Conservation (phyloP, 2,797 vertebrate genomes). For the Coendou prehensilis region DNA sequence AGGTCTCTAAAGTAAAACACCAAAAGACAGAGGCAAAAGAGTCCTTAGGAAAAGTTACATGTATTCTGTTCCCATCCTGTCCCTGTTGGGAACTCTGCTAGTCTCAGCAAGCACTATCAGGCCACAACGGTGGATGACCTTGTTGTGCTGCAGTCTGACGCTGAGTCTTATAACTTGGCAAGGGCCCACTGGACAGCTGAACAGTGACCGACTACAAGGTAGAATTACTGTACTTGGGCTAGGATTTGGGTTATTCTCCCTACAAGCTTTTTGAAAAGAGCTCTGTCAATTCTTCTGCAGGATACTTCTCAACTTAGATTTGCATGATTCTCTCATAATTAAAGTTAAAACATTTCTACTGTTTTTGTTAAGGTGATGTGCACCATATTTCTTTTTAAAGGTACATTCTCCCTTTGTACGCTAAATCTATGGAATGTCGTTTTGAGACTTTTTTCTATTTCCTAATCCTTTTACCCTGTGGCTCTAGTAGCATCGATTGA, state of each 20-base stretch:
- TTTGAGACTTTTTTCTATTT: constrained; percentile 31
- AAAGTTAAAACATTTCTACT: neutral
- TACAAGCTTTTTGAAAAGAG: neutral
- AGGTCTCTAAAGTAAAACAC: neutral
- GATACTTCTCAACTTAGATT: neutral
- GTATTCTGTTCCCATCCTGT: neutral
- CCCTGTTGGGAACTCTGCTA: neutral
- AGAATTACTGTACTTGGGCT: neutral
- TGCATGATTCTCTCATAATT: neutral
- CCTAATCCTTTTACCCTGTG: neutral
- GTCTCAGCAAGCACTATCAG: neutral
- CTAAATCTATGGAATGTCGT: neutral
- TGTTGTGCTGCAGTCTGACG: neutral
- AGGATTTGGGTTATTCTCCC: neutral
- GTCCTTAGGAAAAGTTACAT: neutral
- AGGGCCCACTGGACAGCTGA: neutral
- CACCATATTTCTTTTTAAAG: constrained; percentile 31
- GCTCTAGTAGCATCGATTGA: neutral
- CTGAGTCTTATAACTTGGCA: neutral
- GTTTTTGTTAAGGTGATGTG: neutral
- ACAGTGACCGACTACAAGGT: neutral
- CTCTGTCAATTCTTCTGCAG: neutral
- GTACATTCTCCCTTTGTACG: neutral
- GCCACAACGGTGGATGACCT: neutral
- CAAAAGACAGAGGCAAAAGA: neutral